Percentiles rank a stretch among this genome's conserved stretches.
Evolutionary conservation across 2,113 vertebrate species (phyloP).

Genomic region (Takifugu flavidus): DNA sequence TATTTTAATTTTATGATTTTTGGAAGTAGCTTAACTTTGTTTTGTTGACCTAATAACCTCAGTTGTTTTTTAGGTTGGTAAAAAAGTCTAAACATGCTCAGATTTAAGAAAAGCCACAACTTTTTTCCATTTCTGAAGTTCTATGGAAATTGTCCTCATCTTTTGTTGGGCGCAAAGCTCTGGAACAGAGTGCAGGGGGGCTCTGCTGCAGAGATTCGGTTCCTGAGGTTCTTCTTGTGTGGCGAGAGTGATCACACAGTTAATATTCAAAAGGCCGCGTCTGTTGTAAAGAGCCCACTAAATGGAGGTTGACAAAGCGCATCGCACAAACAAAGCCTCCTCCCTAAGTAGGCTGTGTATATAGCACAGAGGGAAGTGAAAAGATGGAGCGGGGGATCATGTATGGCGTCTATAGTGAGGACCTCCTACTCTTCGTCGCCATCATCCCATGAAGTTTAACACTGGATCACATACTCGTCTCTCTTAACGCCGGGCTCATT

Average conservation of each 20-base stretch:
- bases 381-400: conserved; percentile 61
- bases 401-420: conserved; percentile 66
- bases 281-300: conserved; percentile 70
- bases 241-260: conserved; percentile 77
- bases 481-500: neutral
- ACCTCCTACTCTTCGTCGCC: conserved; percentile 48
- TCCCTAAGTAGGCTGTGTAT: conserved; percentile 71
- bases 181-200: conserved; percentile 38
- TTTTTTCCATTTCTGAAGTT: neutral
- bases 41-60: conserved; percentile 4
- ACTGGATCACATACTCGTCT: conserved; percentile 13
- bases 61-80: too few species aligned
- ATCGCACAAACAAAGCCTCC: conserved; percentile 64
- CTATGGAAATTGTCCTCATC: neutral
- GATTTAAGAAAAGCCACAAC: neutral
- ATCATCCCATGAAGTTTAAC: conserved; percentile 19
- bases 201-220: conserved; percentile 33
- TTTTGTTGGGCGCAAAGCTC: conserved; percentile 51
- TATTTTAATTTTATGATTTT: too few species aligned
- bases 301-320: conserved; percentile 76
- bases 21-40: neutral
- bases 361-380: conserved; percentile 55
- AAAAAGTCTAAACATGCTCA: conserved; percentile 12
- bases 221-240: conserved; percentile 71
- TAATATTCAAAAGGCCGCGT: conserved; percentile 75